Conservation (phyloP, 2,797 vertebrate species). For the Sphenopsis melanotis region DNA sequence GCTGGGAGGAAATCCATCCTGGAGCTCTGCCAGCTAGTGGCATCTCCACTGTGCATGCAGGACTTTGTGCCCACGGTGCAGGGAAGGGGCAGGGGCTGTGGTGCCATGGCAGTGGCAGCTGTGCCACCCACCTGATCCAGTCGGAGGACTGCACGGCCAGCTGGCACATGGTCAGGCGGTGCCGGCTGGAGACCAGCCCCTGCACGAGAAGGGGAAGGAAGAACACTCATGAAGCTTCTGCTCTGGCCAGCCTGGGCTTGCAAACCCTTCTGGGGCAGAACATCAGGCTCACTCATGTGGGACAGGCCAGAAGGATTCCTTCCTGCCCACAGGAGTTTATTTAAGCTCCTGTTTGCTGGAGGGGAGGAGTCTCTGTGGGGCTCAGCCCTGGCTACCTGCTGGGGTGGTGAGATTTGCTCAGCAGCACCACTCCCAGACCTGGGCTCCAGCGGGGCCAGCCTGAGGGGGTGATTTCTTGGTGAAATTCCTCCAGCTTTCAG, state of each 20-base stretch:
- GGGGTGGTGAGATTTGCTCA: background rate
- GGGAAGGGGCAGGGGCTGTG: background rate
- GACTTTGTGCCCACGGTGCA: accelerated
- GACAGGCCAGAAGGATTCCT: background rate
- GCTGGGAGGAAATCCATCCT: background rate
- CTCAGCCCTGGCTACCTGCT: accelerated
- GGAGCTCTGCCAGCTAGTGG: background rate
- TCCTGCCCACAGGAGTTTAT: background rate
- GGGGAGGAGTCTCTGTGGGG: background rate
- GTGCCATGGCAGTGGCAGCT: accelerated
- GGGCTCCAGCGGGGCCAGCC: accelerated
- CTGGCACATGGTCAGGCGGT: conserved; percentile 97
- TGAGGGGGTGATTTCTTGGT: background rate
- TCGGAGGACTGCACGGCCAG: conserved; percentile 95
- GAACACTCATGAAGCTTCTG: accelerated
- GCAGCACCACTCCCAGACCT: background rate
- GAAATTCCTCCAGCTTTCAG: background rate
- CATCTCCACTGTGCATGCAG: background rate
- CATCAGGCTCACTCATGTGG: background rate
- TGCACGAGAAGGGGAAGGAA: conserved; percentile 48
- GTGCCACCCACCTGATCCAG: conserved; percentile 90
- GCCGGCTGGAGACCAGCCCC: conserved; percentile 93
- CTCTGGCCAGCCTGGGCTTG: background rate
- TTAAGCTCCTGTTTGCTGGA: background rate
- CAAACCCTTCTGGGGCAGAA: background rate